Conservation (phyloP, 35 echinoderm and acorn worm species). For the Holothuria glaberrima region DNA sequence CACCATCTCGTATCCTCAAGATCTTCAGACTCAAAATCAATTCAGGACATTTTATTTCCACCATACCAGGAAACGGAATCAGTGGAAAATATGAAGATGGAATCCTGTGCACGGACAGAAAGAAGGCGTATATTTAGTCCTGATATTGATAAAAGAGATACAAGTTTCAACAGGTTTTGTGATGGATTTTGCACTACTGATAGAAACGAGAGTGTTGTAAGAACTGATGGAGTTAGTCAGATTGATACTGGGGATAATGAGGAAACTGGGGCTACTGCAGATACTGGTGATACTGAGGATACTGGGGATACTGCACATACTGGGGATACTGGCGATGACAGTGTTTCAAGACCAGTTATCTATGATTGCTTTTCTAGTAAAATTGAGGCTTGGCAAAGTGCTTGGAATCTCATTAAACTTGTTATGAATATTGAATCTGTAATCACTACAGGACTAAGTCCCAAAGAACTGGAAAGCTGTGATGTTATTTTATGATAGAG, state of each 20-base stretch:
- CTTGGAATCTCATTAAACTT: constrained; percentile 42
- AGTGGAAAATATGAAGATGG: too few relatives aligned
- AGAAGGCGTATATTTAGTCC: too few relatives aligned
- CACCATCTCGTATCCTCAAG: neutral
- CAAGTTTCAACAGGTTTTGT: too few relatives aligned
- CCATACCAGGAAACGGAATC: too few relatives aligned
- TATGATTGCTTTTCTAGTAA: constrained; percentile 41
- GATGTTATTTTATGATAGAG: constrained; percentile 1
- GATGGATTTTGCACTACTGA: too few relatives aligned
- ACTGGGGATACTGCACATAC: neutral
- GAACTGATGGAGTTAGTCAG: neutral
- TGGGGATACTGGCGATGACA: neutral
- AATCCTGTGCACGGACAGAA: too few relatives aligned
- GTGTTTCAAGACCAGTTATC: neutral
- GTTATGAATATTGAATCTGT: constrained; percentile 11
- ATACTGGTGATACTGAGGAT: neutral
- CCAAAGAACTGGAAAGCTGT: neutral
- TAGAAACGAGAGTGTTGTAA: too few relatives aligned
- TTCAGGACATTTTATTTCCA: neutral
- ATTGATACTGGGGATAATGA: neutral
- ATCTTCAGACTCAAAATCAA: neutral
- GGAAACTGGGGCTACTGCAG: neutral
- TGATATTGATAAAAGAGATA: too few relatives aligned
- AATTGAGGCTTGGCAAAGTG: constrained; percentile 45
- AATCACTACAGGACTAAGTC: constrained; percentile 3